Conservation (phyloP, 2,888 invertebrate species). For the Nomada fucata region DNA sequence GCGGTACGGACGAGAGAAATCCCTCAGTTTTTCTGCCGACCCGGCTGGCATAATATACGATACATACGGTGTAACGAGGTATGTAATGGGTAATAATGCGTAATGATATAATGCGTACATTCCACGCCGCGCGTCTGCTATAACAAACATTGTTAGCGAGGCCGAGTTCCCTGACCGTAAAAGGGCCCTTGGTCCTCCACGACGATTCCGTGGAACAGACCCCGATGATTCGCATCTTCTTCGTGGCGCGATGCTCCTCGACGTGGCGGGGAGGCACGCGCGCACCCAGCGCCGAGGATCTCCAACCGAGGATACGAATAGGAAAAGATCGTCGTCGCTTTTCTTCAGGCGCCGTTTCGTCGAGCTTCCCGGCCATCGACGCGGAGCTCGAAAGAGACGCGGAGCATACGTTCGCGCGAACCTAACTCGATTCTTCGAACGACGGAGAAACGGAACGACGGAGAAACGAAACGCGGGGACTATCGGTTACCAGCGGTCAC, state of each 20-base stretch:
- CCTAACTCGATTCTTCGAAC: neutral
- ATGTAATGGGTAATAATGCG: constrained; percentile 78
- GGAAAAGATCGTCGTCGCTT: constrained; percentile 1
- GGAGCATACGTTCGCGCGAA: neutral
- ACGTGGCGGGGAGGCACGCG: neutral
- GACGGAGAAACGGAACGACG: neutral
- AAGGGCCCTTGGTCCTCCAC: constrained; percentile 47
- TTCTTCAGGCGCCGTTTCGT: neutral
- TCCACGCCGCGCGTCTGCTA: constrained; percentile 69
- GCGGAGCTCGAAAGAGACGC: too few species aligned
- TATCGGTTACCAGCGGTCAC: constrained; percentile 1
- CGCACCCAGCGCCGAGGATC: neutral
- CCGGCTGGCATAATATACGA: constrained; percentile 68
- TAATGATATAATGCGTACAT: constrained; percentile 77
- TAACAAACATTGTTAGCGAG: constrained; percentile 72
- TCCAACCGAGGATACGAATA: constrained; percentile 13
- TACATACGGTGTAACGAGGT: constrained; percentile 76
- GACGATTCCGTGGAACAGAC: constrained; percentile 29
- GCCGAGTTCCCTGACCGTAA: constrained; percentile 38
- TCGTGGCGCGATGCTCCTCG: neutral
- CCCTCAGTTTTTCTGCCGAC: constrained; percentile 64
- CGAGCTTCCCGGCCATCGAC: neutral
- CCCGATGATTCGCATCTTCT: constrained; percentile 17
- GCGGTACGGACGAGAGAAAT: constrained; percentile 42
- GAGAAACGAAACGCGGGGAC: neutral